Conservation (phyloP, 2,888 invertebrate genomes). For the Gortyna flavago region DNA sequence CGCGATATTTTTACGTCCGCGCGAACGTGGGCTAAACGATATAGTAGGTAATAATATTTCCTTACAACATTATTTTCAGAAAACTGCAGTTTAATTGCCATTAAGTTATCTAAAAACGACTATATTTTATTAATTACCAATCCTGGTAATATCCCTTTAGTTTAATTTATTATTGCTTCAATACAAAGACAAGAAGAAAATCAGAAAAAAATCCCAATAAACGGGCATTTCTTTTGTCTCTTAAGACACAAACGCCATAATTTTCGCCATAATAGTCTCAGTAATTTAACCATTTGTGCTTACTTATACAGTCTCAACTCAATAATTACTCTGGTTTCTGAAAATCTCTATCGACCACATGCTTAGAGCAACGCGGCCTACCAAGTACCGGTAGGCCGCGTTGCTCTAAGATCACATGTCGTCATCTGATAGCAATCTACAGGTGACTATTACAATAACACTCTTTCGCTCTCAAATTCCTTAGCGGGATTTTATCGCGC, state of each 20-base stretch:
- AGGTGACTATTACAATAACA: too few relatives aligned
- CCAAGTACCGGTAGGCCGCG: too few relatives aligned
- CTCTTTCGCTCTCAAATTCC: too few relatives aligned
- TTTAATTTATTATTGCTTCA: not conserved
- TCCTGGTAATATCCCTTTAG: not conserved
- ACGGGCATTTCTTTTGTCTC: not conserved
- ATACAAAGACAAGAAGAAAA: not conserved
- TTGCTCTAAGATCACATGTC: too few relatives aligned
- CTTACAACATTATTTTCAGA: not conserved
- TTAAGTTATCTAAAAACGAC: not conserved
- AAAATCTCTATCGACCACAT: too few relatives aligned
- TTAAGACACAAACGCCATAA: not conserved
- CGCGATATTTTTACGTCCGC: too few relatives aligned
- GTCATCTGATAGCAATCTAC: too few relatives aligned
- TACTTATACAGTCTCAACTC: not conserved
- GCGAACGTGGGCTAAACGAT: not conserved
- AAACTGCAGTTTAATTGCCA: not conserved
- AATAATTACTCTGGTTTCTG: too few relatives aligned
- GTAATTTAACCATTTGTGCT: not conserved
- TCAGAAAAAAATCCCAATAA: not conserved
- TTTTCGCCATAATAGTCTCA: not conserved
- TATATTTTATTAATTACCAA: not conserved
- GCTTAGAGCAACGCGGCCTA: too few relatives aligned
- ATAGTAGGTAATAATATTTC: too few relatives aligned
- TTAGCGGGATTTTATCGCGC: too few relatives aligned